Evolutionary conservation across 1,140 invertebrate species (phyloP).

Genomic region (Zaprionus taronus): DNA sequence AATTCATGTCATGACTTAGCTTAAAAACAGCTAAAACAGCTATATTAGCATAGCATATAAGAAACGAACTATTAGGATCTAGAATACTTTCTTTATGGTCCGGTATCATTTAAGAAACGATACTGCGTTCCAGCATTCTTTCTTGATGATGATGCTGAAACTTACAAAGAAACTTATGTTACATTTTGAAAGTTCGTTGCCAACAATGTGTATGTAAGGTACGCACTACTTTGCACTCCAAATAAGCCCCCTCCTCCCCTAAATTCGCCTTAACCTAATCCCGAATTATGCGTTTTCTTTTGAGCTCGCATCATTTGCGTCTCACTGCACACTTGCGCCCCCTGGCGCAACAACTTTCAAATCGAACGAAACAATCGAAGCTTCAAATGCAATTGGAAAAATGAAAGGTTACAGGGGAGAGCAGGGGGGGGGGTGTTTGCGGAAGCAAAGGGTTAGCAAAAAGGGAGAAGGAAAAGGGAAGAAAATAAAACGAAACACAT

Average conservation of each 20-base stretch:
- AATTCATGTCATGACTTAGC: too few species aligned
- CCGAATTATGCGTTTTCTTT: slow-evolving; percentile 8
- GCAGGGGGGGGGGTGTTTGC: not conserved
- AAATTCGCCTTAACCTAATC: not conserved
- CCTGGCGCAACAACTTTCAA: slow-evolving; percentile 11
- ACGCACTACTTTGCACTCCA: not conserved
- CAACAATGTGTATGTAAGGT: not conserved
- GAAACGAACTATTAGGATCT: too few species aligned
- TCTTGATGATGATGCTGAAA: not conserved
- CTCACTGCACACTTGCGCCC: slow-evolving; percentile 41
- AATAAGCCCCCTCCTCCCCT: not conserved
- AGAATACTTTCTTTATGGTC: too few species aligned
- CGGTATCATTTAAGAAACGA: too few species aligned
- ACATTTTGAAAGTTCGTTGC: not conserved
- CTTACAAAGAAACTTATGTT: not conserved
- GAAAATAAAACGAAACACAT: slow-evolving; percentile 68
- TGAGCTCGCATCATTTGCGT: slow-evolving; percentile 61
- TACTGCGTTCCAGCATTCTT: too few species aligned
- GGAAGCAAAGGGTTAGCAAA: slow-evolving; percentile 17
- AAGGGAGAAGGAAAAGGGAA: slow-evolving; percentile 18
- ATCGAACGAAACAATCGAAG: slow-evolving; percentile 24
- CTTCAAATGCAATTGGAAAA: slow-evolving; percentile 58
- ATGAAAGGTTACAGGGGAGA: slow-evolving; percentile 5
- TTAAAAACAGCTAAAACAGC: too few species aligned
- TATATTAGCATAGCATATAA: too few species aligned